Evolutionary conservation across 2,888 invertebrate genomes (phyloP).

Genomic region (Campoplex nolae): DNA sequence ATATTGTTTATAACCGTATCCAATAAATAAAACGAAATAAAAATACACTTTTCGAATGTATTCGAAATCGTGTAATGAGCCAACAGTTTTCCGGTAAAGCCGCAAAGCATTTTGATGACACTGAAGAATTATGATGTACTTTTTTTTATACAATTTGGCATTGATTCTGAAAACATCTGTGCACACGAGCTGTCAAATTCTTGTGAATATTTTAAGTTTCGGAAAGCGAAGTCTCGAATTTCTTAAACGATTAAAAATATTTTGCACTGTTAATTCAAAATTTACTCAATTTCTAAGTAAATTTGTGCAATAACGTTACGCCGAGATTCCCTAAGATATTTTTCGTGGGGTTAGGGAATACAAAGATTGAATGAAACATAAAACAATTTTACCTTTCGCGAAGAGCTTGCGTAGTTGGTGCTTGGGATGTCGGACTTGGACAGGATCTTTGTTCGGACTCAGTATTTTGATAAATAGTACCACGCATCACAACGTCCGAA

Average conservation of each 20-base stretch:
- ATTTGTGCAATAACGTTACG: neutral
- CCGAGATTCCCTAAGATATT: neutral
- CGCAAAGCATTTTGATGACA: neutral
- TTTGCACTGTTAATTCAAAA: neutral
- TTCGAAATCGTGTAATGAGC: neutral
- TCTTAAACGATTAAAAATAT: too few species aligned
- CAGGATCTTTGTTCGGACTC: constrained; percentile 80
- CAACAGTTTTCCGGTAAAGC: neutral
- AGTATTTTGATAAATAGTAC: constrained; percentile 81
- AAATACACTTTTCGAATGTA: neutral
- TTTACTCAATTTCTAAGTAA: neutral
- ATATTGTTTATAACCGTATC: too few species aligned
- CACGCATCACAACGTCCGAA: constrained; percentile 81
- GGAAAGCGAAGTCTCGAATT: neutral
- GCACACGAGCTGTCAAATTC: neutral
- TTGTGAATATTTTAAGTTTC: neutral
- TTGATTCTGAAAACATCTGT: neutral
- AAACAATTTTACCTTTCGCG: constrained; percentile 79
- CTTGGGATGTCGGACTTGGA: constrained; percentile 76
- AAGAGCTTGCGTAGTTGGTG: constrained; percentile 79
- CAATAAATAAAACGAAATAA: too few species aligned
- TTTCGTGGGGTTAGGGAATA: neutral
- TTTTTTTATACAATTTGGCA: neutral
- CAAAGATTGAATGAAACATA: neutral
- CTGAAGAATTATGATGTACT: neutral